phyloP scores from a whole-genome alignment of 1,140 invertebrate genomes.

The Macrotrachela quadricornifera region DNA sequence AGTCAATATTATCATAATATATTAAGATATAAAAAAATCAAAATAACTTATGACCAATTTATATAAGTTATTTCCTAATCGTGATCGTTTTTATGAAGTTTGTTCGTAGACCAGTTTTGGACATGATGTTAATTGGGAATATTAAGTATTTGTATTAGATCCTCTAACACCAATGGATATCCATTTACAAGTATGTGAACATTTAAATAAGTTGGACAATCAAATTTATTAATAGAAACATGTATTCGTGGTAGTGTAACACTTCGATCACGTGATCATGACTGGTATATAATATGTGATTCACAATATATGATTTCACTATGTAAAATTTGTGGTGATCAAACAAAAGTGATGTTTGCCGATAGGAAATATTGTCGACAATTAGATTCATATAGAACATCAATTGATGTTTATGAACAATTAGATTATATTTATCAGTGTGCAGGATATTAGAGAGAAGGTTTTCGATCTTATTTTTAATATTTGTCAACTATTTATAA shows the following conservation, averaged over 20 bases:
- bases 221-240: not conserved
- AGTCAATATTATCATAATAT: slow-evolving; percentile 9
- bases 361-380: slow-evolving; percentile 5
- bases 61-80: slow-evolving; percentile 1
- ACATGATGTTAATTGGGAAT: slow-evolving; percentile 1
- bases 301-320: not conserved
- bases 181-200: slow-evolving; percentile 7
- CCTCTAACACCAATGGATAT: slow-evolving; percentile 6
- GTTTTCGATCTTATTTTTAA: slow-evolving; percentile 5
- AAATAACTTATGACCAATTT: slow-evolving; percentile 2
- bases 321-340: slow-evolving; percentile 6
- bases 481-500: too few species aligned
- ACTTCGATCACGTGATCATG: slow-evolving; percentile 1
- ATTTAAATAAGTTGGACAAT: slow-evolving; percentile 6
- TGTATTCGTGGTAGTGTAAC: slow-evolving; percentile 3
- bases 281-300: slow-evolving; percentile 6
- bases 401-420: slow-evolving; percentile 4
- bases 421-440: slow-evolving; percentile 9
- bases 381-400: slow-evolving; percentile 2
- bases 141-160: slow-evolving; percentile 2
- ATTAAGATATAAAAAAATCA: not conserved
- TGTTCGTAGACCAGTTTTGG: slow-evolving; percentile 7
- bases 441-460: slow-evolving; percentile 6
- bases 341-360: slow-evolving; percentile 7
- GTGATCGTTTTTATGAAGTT: slow-evolving; percentile 6